Conservation (phyloP, 2,888 invertebrate species). For the Pantelozetes paolii region DNA sequence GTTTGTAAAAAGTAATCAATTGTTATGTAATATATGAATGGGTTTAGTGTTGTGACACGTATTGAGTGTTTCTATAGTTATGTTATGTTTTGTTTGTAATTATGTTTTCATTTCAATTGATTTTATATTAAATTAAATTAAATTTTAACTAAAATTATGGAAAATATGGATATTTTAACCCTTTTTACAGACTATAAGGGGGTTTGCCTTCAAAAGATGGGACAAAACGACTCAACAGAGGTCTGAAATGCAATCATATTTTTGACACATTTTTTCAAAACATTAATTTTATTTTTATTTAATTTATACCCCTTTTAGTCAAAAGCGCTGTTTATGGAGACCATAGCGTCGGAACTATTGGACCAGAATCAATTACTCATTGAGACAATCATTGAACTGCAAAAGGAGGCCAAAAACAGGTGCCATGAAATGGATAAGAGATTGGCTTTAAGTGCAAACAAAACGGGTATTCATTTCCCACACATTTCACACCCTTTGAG, state of each 20-base stretch:
- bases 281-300: too few species aligned
- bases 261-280: conserved; percentile 24
- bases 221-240: conserved; percentile 8
- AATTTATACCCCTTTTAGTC: not conserved
- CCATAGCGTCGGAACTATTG: conserved; percentile 43
- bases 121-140: not conserved
- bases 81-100: conserved; percentile 8
- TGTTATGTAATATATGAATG: not conserved
- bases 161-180: conserved; percentile 7
- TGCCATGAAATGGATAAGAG: conserved; percentile 45
- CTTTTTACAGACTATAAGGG: conserved; percentile 9
- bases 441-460: conserved; percentile 45
- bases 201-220: not conserved
- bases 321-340: conserved; percentile 41
- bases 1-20: not conserved
- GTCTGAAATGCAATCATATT: not conserved
- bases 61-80: not conserved
- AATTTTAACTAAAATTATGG: not conserved
- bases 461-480: conserved; percentile 36
- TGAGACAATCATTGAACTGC: conserved; percentile 44
- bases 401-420: conserved; percentile 45
- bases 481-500: not conserved
- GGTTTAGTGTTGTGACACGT: not conserved
- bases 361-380: conserved; percentile 47
- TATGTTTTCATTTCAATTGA: not conserved